A percentile compares a stretch with the other conserved stretches of the same genome.
phyloP scores from a whole-genome alignment of 2,797 vertebrate genomes.

The Halcyon badia region DNA sequence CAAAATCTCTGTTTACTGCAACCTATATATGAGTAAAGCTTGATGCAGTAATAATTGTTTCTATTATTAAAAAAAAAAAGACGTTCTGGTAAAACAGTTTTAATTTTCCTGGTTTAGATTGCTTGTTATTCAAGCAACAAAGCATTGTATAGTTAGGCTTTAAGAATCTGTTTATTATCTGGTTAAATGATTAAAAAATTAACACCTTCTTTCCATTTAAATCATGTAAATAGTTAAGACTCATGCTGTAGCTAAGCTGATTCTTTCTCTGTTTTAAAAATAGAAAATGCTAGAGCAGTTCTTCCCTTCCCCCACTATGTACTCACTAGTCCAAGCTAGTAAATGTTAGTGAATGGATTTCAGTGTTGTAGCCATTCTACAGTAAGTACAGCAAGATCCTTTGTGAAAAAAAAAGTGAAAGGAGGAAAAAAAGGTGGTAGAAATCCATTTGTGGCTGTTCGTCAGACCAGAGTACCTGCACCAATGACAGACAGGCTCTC shows the following conservation, averaged over 20 bases:
- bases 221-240: conserved; percentile 81
- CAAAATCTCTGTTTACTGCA: conserved; percentile 9
- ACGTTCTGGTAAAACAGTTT: neutral
- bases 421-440: conserved; percentile 33
- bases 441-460: conserved; percentile 12
- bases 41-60: neutral
- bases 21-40: neutral
- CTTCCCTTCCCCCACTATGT: conserved; percentile 77
- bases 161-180: neutral
- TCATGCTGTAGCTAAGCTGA: conserved; percentile 77
- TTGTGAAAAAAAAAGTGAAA: conserved; percentile 59
- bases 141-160: neutral
- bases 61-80: neutral
- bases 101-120: neutral
- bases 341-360: conserved; percentile 73
- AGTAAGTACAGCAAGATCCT: conserved; percentile 77
- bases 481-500: conserved; percentile 55
- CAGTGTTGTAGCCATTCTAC: conserved; percentile 61
- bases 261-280: conserved; percentile 89
- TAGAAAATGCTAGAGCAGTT: conserved; percentile 87
- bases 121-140: neutral
- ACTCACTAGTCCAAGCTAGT: conserved; percentile 76
- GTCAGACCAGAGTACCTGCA: conserved; percentile 39
- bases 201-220: conserved; percentile 68
- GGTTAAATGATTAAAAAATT: conserved; percentile 23